Percentiles rank a stretch among this genome's conserved stretches.
Evolutionary conservation across 1,140 invertebrate species (phyloP).

Genomic region (Hylaeus volcanicus): DNA sequence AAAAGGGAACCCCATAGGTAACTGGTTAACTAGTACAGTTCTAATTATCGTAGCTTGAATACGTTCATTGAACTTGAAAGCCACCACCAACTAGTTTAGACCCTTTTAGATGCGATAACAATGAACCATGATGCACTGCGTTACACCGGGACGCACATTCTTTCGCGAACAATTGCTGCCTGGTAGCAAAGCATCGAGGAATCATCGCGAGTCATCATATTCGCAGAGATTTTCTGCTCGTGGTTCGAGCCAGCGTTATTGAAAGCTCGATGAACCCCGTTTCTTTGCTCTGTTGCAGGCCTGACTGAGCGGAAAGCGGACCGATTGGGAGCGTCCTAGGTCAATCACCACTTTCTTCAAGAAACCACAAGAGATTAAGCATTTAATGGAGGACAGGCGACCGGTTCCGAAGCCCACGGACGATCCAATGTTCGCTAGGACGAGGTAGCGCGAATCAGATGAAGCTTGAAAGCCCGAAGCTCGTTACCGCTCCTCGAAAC

Average conservation of each 20-base stretch:
- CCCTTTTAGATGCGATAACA: too few species aligned
- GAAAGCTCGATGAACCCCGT: neutral
- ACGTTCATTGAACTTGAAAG: too few species aligned
- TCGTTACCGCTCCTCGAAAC: neutral
- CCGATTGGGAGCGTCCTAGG: constrained; percentile 8
- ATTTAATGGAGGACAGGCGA: constrained; percentile 4
- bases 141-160: too few species aligned
- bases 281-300: constrained; percentile 31
- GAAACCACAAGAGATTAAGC: constrained; percentile 17
- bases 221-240: neutral
- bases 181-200: too few species aligned
- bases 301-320: constrained; percentile 4
- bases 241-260: too few species aligned
- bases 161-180: too few species aligned
- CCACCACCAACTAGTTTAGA: too few species aligned
- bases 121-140: too few species aligned
- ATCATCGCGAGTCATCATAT: neutral
- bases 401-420: neutral
- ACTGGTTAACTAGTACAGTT: too few species aligned
- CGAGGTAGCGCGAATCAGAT: neutral
- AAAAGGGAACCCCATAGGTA: too few species aligned
- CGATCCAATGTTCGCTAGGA: constrained; percentile 10
- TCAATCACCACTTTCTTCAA: constrained; percentile 24
- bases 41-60: too few species aligned
- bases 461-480: neutral